phyloP scores from a whole-genome alignment of 2,888 invertebrate species.

The Cyrtodaria siliqua region DNA sequence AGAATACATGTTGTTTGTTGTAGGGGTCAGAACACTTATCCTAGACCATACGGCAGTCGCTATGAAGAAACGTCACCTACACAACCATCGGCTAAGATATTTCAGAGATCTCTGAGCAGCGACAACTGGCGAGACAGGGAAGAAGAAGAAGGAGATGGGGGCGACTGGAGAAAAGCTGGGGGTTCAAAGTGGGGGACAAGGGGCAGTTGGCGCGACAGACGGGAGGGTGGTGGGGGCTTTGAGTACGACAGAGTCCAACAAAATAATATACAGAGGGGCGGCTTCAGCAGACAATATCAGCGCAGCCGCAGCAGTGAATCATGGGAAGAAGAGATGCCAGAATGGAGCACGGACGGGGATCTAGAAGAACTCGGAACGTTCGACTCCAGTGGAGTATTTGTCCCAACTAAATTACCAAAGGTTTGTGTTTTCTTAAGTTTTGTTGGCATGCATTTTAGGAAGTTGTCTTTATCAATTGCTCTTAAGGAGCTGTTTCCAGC shows the following conservation, averaged over 20 bases:
- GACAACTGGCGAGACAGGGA: slow-evolving; percentile 84
- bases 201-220: slow-evolving; percentile 73
- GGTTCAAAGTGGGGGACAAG: slow-evolving; percentile 67
- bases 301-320: slow-evolving; percentile 76
- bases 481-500: too few relatives aligned
- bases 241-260: slow-evolving; percentile 65
- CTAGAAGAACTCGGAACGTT: slow-evolving; percentile 94
- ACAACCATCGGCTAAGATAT: slow-evolving; percentile 74
- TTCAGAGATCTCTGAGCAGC: slow-evolving; percentile 80
- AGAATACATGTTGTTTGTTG: too few relatives aligned
- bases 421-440: too few relatives aligned
- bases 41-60: slow-evolving; percentile 68
- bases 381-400: slow-evolving; percentile 97
- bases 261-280: slow-evolving; percentile 58
- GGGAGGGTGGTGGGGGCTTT: slow-evolving; percentile 44
- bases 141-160: slow-evolving; percentile 83
- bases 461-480: too few relatives aligned
- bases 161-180: slow-evolving; percentile 84
- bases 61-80: slow-evolving; percentile 69
- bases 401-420: slow-evolving; percentile 82
- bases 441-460: too few relatives aligned
- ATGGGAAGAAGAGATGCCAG: slow-evolving; percentile 83
- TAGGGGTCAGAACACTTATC: slow-evolving; percentile 76
- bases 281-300: slow-evolving; percentile 65
- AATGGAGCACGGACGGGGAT: slow-evolving; percentile 91